These are phyloP conservation scores for Eupleurogrammus muticus DNA, from an alignment of 2,797 vertebrate species.

Conservation along the genomic window DNA sequence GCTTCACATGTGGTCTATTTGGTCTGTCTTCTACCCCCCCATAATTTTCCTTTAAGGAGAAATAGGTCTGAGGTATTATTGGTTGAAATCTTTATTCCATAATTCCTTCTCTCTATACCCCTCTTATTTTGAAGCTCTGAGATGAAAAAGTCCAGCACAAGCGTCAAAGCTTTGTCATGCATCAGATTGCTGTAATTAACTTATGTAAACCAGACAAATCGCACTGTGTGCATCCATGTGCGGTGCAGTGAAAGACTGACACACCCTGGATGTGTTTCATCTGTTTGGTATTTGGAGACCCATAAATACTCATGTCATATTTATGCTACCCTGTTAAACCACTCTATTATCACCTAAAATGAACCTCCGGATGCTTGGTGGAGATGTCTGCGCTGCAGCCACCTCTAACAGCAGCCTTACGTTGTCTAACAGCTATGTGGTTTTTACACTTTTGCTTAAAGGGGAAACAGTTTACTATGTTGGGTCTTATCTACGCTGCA, in stretches of 20 bases:
- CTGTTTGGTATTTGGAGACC: constrained; percentile 7
- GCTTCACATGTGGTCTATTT: too few species aligned
- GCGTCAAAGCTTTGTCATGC: background rate
- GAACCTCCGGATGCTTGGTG: background rate
- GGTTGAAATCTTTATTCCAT: too few species aligned
- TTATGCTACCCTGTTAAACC: background rate
- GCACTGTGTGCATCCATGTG: constrained; percentile 17
- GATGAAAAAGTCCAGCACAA: background rate
- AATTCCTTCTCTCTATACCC: background rate
- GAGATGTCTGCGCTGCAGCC: background rate
- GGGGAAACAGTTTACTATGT: too few species aligned
- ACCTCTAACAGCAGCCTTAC: background rate
- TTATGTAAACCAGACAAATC: constrained; percentile 11
- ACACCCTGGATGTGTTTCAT: constrained; percentile 28
- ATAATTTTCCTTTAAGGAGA: too few species aligned
- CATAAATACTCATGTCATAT: background rate
- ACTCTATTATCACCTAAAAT: background rate
- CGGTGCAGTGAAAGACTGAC: constrained; percentile 2
- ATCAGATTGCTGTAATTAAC: too few species aligned
- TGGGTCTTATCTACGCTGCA: too few species aligned
- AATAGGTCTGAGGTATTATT: too few species aligned
- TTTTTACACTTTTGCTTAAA: background rate
- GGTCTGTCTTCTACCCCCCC: too few species aligned
- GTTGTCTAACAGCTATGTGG: background rate
- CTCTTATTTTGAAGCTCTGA: background rate